These are phyloP conservation scores for Agriopis marginaria DNA, from an alignment of 2,888 invertebrate genomes.

Conservation along the genomic window DNA sequence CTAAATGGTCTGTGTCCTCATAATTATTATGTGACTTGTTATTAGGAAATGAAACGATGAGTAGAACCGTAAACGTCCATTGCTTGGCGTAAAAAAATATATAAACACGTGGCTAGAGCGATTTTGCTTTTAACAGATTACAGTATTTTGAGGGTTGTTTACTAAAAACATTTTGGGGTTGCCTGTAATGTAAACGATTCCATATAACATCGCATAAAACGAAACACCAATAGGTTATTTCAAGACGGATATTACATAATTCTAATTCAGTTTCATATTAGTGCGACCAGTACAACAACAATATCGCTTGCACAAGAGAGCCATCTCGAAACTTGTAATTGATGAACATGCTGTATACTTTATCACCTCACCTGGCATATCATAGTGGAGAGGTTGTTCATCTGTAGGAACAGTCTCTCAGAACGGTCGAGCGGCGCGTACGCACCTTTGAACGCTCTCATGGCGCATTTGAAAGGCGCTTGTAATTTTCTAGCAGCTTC, in stretches of 20 bases:
- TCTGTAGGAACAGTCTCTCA: constrained; percentile 88
- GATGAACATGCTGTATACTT: not conserved
- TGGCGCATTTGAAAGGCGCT: constrained; percentile 60
- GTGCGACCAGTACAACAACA: too few relatives aligned
- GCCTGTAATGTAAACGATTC: too few relatives aligned
- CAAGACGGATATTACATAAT: too few relatives aligned
- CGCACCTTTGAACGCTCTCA: constrained; percentile 69
- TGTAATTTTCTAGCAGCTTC: constrained; percentile 74
- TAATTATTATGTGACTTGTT: not conserved
- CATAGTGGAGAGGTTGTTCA: constrained; percentile 90
- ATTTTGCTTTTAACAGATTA: too few relatives aligned
- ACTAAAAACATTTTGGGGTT: not conserved
- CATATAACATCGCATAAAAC: too few relatives aligned
- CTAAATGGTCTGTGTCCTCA: too few relatives aligned
- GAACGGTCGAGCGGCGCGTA: constrained; percentile 88
- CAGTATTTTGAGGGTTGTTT: too few relatives aligned
- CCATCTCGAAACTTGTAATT: not conserved
- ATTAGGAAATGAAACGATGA: not conserved
- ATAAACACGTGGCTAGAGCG: too few relatives aligned
- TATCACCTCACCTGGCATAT: constrained; percentile 87
- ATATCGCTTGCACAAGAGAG: too few relatives aligned
- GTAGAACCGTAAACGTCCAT: not conserved
- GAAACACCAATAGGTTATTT: too few relatives aligned
- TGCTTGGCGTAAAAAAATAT: not conserved
- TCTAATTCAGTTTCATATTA: too few relatives aligned